phyloP scores from a whole-genome alignment of 2,888 invertebrate species.

The Pseudeuparius sepicola region DNA sequence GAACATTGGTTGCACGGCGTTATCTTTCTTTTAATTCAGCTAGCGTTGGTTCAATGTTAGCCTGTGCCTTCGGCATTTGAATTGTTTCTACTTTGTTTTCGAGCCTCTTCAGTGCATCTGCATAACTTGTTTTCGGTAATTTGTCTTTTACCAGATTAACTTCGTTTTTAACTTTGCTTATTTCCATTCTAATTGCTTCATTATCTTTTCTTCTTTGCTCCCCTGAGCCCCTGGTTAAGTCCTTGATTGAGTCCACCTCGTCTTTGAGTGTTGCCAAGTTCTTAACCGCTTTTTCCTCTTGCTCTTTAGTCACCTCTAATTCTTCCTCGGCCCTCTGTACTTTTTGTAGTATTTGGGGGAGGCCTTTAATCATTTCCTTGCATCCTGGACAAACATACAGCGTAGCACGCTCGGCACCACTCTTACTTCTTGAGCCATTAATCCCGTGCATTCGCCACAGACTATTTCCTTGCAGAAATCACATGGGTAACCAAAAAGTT shows the following conservation, averaged over 20 bases:
- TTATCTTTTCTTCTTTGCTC: no score
- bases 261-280: no score
- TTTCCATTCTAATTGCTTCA: not conserved
- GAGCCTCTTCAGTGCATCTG: slow-evolving; percentile 1
- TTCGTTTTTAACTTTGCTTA: not conserved
- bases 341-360: no score
- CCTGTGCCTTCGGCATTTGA: not conserved
- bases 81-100: slow-evolving; percentile 2
- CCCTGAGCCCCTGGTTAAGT: no score
- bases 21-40: slow-evolving; percentile 2
- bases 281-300: no score
- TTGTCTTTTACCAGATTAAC: not conserved
- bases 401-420: not conserved
- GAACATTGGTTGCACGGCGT: no score
- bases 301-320: no score
- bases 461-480: not conserved
- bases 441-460: not conserved
- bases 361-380: not conserved
- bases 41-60: not conserved
- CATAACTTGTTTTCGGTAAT: slow-evolving; percentile 2
- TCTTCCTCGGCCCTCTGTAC: no score
- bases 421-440: not conserved
- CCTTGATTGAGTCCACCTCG: no score
- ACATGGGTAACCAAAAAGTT: slow-evolving; percentile 5
- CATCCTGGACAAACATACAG: slow-evolving; percentile 1